Evolutionary conservation across 2,797 vertebrate species (phyloP).

Genomic region (Selene dorsalis): DNA sequence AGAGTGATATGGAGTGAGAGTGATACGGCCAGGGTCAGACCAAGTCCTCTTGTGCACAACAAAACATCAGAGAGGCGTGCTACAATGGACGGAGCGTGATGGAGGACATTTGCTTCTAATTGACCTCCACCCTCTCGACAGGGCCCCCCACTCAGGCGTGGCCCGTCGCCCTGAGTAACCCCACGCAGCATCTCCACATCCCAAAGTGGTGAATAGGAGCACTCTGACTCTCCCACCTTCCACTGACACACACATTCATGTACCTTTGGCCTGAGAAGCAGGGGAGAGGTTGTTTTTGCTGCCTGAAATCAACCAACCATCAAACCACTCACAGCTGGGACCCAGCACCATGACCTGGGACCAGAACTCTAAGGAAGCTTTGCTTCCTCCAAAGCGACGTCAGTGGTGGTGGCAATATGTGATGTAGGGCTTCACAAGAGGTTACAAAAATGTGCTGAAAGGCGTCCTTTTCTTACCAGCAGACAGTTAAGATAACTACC

Average conservation of each 20-base stretch:
- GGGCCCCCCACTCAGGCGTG: conserved; percentile 61
- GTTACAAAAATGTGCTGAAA: conserved; percentile 38
- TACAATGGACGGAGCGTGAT: conserved; percentile 63
- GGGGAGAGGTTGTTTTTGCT: conserved; percentile 71
- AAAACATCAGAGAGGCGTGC: conserved; percentile 57
- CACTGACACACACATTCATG: conserved; percentile 57
- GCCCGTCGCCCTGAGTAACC: conserved; percentile 58
- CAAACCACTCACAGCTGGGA: conserved; percentile 79
- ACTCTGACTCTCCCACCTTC: conserved; percentile 46
- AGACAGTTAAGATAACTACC: conserved; percentile 1
- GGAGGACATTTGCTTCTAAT: conserved; percentile 79
- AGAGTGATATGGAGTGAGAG: conserved; percentile 63
- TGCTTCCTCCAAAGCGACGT: conserved; percentile 46
- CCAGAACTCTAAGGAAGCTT: conserved; percentile 48
- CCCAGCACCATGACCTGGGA: conserved; percentile 63
- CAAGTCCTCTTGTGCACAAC: conserved; percentile 57
- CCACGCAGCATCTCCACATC: conserved; percentile 67
- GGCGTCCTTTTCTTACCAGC: conserved; percentile 9
- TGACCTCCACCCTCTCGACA: conserved; percentile 67
- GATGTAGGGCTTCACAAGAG: conserved; percentile 8
- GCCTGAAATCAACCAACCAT: conserved; percentile 79
- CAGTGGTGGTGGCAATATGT: conserved; percentile 11
- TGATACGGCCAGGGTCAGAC: conserved; percentile 62
- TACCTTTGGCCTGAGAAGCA: conserved; percentile 69
- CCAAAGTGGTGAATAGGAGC: conserved; percentile 44